A percentile compares a stretch with the other conserved stretches of the same genome.
phyloP scores from a whole-genome alignment of 2,113 vertebrate genomes.

The Lepisosteus osseus region DNA sequence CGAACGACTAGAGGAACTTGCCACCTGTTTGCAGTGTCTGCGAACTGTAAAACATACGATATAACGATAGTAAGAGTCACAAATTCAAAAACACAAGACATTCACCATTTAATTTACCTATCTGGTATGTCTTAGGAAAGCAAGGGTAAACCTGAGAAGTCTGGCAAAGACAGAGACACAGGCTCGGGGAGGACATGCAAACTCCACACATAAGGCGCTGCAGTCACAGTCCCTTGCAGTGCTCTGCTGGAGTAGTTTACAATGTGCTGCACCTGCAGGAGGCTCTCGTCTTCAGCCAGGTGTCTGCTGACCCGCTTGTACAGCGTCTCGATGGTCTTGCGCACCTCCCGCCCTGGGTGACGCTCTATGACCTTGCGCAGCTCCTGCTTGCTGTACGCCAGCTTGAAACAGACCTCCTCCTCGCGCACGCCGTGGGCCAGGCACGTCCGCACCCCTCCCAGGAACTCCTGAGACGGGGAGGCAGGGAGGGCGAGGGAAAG shows the following conservation, averaged over 20 bases:
- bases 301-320: slow-evolving; percentile 40
- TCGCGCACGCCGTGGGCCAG: slow-evolving; percentile 49
- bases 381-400: slow-evolving; percentile 56
- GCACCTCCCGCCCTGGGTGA: slow-evolving; percentile 45
- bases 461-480: slow-evolving; percentile 35
- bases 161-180: not conserved
- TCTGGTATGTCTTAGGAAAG: not conserved
- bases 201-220: not conserved
- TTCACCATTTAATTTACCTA: not conserved
- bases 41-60: too few species aligned
- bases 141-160: not conserved
- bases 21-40: too few species aligned
- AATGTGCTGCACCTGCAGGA: slow-evolving; percentile 33
- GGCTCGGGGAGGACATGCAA: not conserved
- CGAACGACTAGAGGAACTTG: too few species aligned
- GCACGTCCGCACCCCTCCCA: slow-evolving; percentile 41
- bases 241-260: not conserved
- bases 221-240: not conserved
- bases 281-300: slow-evolving; percentile 41
- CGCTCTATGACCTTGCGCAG: slow-evolving; percentile 40
- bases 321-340: slow-evolving; percentile 38
- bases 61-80: too few species aligned
- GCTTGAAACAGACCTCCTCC: slow-evolving; percentile 50
- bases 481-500: not conserved
- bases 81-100: too few species aligned